Base-by-base conservation (phyloP, 2,113 vertebrate species). In the Dasyprocta punctata region DNA sequence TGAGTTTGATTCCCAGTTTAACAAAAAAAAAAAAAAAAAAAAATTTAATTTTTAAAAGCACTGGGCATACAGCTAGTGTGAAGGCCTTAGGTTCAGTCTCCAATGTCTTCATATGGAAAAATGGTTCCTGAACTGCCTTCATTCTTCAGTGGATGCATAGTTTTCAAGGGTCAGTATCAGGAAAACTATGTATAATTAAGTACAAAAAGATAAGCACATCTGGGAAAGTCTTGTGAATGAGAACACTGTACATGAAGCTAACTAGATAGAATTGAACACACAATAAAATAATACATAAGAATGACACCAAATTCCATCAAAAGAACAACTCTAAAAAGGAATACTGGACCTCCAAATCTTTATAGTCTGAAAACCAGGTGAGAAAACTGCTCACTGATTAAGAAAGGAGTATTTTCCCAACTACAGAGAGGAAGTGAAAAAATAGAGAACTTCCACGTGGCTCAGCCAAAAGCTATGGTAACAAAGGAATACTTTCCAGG, bases 231-330 rank as follows among this genome's bases (percentile, higher is more conserved):
- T 89, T 90, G 11, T 90, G 16, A 83, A n/a, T 47, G 26, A 88
- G 14, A 83, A 61, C 63, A 95, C 0, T 47, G 26, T 33, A 36
- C 28, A 91, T 54, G 26, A 96, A 94, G 36, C 65, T 78, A 54
- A 78, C 44, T 49, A 33, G 38, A 96, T 49, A 33, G 38, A 96
- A 92, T 52, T 26, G 92, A 94, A 77, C 4, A 85, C 26, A 95
- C 30, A 89, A 84, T 47, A 20, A 90, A 91, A 61, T 80, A 84
- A 7, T 82, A 44, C 36, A 89, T 67, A 44, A 89, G 93, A 95
- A 26, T 75, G 56, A 73, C 1, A 58, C 36, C 61, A 89, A 10
- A 16, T n/a, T 81, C 6, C 65, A 89, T 69, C 47, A 93, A 82
- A 36, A 93, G 36, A 86, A 86, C 58, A 44, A 5, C 85, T 82